phyloP scores from a whole-genome alignment of 2,888 invertebrate species.

The Pseudococcus viburni region DNA sequence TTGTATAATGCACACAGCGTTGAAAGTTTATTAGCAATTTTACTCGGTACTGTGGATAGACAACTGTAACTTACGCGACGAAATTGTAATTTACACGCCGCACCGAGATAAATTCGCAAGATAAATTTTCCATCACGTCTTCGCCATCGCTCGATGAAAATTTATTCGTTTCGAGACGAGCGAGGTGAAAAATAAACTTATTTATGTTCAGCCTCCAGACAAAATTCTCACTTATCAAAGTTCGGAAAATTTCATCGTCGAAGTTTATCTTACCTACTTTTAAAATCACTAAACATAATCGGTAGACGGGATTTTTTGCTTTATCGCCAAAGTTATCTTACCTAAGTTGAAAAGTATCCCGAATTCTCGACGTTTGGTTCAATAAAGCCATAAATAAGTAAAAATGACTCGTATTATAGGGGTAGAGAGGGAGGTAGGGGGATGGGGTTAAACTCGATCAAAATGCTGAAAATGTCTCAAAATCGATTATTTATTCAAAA shows the following conservation, averaged over 20 bases:
- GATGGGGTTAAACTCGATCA: no score
- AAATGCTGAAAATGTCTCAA: no score
- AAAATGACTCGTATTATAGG: no score
- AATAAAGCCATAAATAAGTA: no score
- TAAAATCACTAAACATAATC: background rate
- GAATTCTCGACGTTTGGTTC: no score
- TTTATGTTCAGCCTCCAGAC: background rate
- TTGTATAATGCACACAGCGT: background rate
- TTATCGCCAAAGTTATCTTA: background rate
- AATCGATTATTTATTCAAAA: no score
- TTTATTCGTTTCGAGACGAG: background rate
- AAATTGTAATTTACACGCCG: background rate
- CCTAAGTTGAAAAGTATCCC: background rate
- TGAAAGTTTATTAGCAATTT: slow-evolving; percentile 18
- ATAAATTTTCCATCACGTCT: background rate
- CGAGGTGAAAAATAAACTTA: background rate
- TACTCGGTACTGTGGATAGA: no score
- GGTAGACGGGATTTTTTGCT: background rate
- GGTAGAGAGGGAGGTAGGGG: no score
- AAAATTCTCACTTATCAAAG: background rate
- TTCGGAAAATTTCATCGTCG: background rate
- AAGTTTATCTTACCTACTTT: background rate
- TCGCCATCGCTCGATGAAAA: background rate
- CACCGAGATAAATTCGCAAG: background rate
- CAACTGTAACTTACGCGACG: background rate